Conservation (phyloP, 2,113 vertebrate species). For the Pygoscelis adeliae region DNA sequence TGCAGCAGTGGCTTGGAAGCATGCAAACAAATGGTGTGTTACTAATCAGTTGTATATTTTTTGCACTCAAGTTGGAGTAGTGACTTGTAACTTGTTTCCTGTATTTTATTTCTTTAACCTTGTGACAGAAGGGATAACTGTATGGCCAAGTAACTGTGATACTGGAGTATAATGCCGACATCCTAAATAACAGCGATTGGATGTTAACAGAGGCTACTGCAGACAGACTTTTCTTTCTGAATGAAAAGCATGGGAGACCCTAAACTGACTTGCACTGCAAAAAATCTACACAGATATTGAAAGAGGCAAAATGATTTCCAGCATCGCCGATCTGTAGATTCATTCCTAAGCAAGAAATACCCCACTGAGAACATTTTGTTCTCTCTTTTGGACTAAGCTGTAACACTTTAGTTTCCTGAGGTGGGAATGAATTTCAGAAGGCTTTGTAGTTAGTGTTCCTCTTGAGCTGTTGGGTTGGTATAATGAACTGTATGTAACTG, state of each 20-base stretch:
- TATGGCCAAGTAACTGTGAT: neutral
- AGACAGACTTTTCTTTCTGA: neutral
- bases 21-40: slow-evolving; percentile 69
- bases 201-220: neutral
- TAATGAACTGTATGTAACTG: neutral
- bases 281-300: neutral
- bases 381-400: neutral
- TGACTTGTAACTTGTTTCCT: neutral
- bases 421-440: neutral
- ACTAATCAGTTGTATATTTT: neutral
- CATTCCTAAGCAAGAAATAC: neutral
- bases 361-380: neutral
- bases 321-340: neutral
- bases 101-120: neutral
- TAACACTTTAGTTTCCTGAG: neutral
- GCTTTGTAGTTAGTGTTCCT: neutral
- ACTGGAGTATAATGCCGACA: neutral
- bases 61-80: neutral
- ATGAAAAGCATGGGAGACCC: neutral
- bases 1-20: slow-evolving; percentile 87
- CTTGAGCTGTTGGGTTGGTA: neutral
- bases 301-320: neutral
- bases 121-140: neutral
- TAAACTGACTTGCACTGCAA: neutral
- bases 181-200: neutral